Conservation (phyloP, 2,888 invertebrate genomes). For the Drosophila antonietae region DNA sequence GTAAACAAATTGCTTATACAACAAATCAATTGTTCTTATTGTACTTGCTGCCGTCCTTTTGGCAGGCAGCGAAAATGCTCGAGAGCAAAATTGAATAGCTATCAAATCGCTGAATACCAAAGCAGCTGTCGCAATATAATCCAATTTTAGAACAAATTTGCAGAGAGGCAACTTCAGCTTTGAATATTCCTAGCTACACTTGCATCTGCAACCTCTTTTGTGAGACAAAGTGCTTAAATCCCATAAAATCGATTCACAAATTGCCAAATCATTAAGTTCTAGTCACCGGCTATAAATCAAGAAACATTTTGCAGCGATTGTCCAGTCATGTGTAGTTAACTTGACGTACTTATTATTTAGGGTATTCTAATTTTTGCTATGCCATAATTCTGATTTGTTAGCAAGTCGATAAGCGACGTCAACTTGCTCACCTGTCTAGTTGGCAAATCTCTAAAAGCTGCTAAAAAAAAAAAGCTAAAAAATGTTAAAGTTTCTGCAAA, state of each 20-base stretch:
- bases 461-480: too few relatives aligned
- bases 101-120: slow-evolving; percentile 57
- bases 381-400: background rate
- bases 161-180: background rate
- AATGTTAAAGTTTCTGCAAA: too few relatives aligned
- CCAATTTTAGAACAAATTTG: slow-evolving; percentile 34
- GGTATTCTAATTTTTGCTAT: background rate
- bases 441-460: too few relatives aligned
- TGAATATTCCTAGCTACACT: background rate
- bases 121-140: slow-evolving; percentile 53
- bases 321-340: background rate
- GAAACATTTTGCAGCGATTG: background rate
- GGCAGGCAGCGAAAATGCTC: slow-evolving; percentile 26
- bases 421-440: too few relatives aligned
- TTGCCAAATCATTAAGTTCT: background rate
- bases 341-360: background rate
- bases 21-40: slow-evolving; percentile 67
- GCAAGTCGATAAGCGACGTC: too few relatives aligned
- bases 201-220: background rate
- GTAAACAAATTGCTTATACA: slow-evolving; percentile 73
- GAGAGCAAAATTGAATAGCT: slow-evolving; percentile 58
- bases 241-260: background rate
- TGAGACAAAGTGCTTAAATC: background rate
- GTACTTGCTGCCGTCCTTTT: background rate
- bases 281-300: slow-evolving; percentile 3